Conservation (phyloP, 2,888 invertebrate genomes). For the Linnaemya tessellans region DNA sequence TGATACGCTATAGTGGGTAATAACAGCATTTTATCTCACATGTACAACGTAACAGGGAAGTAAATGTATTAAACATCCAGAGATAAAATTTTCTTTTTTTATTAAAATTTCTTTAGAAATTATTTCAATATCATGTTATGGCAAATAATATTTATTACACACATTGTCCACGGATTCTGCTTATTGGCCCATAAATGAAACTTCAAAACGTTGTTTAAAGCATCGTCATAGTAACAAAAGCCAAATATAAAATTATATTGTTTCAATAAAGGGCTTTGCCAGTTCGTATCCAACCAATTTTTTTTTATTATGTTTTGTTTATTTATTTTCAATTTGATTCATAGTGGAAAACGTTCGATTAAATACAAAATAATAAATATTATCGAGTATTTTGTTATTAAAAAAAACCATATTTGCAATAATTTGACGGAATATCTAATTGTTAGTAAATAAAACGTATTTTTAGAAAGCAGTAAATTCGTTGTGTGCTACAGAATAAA, state of each 20-base stretch:
- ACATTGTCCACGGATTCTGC: too few relatives aligned
- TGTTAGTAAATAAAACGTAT: slow-evolving; percentile 6
- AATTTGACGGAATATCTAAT: background rate
- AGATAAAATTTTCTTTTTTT: too few relatives aligned
- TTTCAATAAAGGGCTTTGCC: too few relatives aligned
- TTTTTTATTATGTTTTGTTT: background rate
- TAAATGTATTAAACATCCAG: background rate
- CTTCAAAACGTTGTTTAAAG: too few relatives aligned
- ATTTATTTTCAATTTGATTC: slow-evolving; percentile 12
- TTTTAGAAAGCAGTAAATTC: slow-evolving; percentile 28
- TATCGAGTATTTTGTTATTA: background rate
- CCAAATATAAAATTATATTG: too few relatives aligned
- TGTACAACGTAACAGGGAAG: too few relatives aligned
- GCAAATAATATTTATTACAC: too few relatives aligned
- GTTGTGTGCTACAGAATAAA: slow-evolving; percentile 3
- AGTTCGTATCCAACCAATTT: background rate
- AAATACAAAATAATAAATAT: slow-evolving; percentile 11
- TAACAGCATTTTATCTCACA: background rate
- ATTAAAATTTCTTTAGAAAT: too few relatives aligned
- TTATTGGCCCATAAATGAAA: too few relatives aligned
- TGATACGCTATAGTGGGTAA: background rate
- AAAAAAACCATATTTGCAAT: background rate
- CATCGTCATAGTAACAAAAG: too few relatives aligned
- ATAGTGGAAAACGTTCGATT: slow-evolving; percentile 19
- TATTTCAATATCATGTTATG: too few relatives aligned